These are phyloP conservation scores for Mesorhabditis sp. DNA, from an alignment of 2,888 invertebrate genomes.

Conservation along the genomic window DNA sequence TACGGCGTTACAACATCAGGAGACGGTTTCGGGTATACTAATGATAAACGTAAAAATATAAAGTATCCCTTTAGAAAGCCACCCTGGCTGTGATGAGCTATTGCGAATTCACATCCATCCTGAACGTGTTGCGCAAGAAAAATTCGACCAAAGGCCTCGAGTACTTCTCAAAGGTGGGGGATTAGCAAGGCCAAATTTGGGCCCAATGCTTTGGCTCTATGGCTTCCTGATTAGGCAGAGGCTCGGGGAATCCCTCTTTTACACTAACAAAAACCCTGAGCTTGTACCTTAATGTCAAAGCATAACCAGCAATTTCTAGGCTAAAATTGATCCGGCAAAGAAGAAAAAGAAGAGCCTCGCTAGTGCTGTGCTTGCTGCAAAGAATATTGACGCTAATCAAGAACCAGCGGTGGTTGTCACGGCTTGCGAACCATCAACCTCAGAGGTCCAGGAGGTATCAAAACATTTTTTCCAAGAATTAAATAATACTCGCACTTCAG, in stretches of 20 bases:
- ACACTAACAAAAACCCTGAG: no score
- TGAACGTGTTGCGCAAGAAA: constrained; percentile 11
- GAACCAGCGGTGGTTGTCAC: not conserved
- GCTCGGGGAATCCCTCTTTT: no score
- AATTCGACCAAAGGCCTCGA: constrained; percentile 4
- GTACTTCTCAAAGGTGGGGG: not conserved
- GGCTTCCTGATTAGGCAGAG: not conserved
- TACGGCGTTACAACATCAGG: constrained; percentile 47
- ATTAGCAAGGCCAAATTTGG: not conserved
- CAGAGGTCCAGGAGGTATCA: not conserved
- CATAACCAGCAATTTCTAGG: not conserved
- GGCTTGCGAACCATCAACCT: not conserved
- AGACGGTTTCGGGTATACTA: constrained; percentile 33
- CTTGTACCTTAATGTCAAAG: not conserved
- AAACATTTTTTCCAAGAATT: not conserved
- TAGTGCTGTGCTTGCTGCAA: not conserved
- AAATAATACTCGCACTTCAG: not conserved
- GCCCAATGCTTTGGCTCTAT: not conserved
- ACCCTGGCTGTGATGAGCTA: constrained; percentile 18
- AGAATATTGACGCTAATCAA: not conserved
- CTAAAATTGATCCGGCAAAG: constrained; percentile 7
- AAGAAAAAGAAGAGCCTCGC: constrained; percentile 5
- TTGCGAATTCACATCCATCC: constrained; percentile 14
- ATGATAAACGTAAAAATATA: not conserved
- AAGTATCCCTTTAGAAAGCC: constrained; percentile 10